Base-by-base conservation (phyloP, 2,797 vertebrate species). In the Tadarida brasiliensis region DNA sequence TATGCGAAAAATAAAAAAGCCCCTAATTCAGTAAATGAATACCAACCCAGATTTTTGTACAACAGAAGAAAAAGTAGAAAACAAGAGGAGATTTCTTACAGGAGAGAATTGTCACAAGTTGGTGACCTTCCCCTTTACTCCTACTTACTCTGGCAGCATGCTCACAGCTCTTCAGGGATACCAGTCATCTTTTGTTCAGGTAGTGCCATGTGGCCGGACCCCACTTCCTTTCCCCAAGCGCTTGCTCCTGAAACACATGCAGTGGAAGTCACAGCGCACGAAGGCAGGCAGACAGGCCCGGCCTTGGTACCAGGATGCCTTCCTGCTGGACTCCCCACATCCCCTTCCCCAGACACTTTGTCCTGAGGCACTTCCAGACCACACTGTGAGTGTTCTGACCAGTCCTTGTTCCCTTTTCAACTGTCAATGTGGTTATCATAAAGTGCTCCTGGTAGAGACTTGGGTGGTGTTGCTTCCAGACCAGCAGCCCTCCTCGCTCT, bases 201-300 rank as follows among this genome's bases (percentile, higher is more conserved):
- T 22, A 49, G 74, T 44, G 11, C 12, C 2, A 1, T 44, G 49
- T 11, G 4, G 47, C 28, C 39, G 51, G 70, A 65, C 49, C 0
- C 6, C 0, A 15, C 33, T 84, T 22, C 26, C 47, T 49, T 74
- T 20, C 20, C 2, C 44, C 9, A 3, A 4, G 44, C 0, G 6
- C n/a, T 4, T 17, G 30, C 15, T 39, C 47, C 70, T 5, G 57
- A 44, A 15, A 28, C 4, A 9, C 15, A 0, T 1, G 1, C 22
- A 33, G 20, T 11, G 11, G 28, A 5, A 7, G n/a, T 20, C 39
- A 1, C 44, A 7, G 56, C 10, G 0, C 4, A 1, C 1, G 0
- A 7, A 22, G 20, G 78, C 5, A 14, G 20, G 49, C 11, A 16
- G 24, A 7, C 47, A 14, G 35, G 33, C 83, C 65, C 70, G 33